Percentiles rank a stretch among this genome's conserved stretches.
These are phyloP conservation scores for Acrossocheilus fasciatus DNA, from an alignment of 2,797 vertebrate genomes.

Conservation along the genomic window DNA sequence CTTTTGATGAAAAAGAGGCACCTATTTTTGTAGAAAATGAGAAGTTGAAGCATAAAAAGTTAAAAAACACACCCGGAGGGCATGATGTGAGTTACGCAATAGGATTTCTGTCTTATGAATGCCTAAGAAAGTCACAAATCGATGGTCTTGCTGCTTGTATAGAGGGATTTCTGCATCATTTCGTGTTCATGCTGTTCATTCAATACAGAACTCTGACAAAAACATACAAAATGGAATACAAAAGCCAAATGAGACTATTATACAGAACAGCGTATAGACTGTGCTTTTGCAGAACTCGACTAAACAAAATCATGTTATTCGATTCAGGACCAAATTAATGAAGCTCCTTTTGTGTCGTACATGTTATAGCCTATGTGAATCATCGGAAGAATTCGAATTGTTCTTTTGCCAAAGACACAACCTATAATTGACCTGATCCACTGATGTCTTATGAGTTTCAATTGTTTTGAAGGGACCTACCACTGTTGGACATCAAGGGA, in stretches of 20 bases:
- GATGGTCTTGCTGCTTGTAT: neutral
- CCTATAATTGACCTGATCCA: neutral
- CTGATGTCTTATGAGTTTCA: neutral
- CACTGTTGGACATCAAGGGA: conserved; percentile 12
- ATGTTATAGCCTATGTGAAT: conserved; percentile 17
- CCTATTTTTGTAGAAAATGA: conserved; percentile 75
- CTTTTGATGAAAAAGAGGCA: conserved; percentile 55
- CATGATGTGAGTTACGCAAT: neutral
- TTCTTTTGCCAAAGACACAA: conserved; percentile 32
- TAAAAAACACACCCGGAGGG: conserved; percentile 42
- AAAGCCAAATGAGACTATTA: conserved; percentile 19
- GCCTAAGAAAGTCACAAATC: neutral
- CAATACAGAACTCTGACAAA: neutral
- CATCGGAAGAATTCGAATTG: conserved; percentile 2
- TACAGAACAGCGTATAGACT: neutral
- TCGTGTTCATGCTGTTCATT: neutral
- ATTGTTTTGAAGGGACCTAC: conserved; percentile 13
- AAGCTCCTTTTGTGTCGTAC: neutral
- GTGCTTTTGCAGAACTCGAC: neutral
- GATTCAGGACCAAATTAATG: neutral
- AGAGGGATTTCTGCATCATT: neutral
- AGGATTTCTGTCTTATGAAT: neutral
- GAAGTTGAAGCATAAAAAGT: conserved; percentile 51
- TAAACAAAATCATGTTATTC: neutral
- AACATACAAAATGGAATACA: neutral